A percentile compares a stretch with the other conserved stretches of the same genome.
phyloP scores from a whole-genome alignment of 2,113 vertebrate genomes.

The Mola mola region DNA sequence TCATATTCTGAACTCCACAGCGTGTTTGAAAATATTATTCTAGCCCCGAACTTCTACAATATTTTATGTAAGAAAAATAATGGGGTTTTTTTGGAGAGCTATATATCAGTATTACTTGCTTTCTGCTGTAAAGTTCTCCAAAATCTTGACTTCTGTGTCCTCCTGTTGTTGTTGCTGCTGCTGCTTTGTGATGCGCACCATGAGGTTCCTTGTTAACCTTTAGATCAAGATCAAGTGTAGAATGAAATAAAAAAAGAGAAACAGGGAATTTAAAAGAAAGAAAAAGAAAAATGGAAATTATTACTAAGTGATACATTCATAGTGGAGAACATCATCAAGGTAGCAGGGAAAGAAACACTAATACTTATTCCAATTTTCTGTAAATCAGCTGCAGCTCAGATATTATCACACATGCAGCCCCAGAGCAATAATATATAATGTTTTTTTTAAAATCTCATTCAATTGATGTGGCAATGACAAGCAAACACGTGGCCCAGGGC shows the following conservation, averaged over 20 bases:
- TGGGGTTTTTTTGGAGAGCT: not conserved
- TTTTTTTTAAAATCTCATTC: constrained; percentile 23
- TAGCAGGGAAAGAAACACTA: too few relatives aligned
- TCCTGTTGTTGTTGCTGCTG: constrained; percentile 58
- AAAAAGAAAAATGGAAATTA: not conserved
- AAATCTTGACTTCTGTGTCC: constrained; percentile 75
- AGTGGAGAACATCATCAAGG: constrained; percentile 2
- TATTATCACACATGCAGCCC: constrained; percentile 3
- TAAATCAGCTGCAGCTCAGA: too few relatives aligned
- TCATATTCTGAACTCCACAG: too few relatives aligned
- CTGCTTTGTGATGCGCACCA: constrained; percentile 72
- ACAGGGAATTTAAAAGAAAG: not conserved
- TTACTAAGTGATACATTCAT: too few relatives aligned
- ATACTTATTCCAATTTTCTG: constrained; percentile 15
- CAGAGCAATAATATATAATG: constrained; percentile 7
- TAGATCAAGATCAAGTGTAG: constrained; percentile 28
- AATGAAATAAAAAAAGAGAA: not conserved
- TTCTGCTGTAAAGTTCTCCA: constrained; percentile 81
- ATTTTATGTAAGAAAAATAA: not conserved
- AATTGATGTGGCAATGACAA: not conserved
- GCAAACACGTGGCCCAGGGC: constrained; percentile 13
- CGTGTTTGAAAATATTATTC: too few relatives aligned
- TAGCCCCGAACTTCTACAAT: too few relatives aligned
- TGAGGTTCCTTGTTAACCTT: constrained; percentile 86
- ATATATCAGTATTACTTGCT: constrained; percentile 79